Conservation (phyloP, 2,113 vertebrate species). For the Dicentrarchus labrax region DNA sequence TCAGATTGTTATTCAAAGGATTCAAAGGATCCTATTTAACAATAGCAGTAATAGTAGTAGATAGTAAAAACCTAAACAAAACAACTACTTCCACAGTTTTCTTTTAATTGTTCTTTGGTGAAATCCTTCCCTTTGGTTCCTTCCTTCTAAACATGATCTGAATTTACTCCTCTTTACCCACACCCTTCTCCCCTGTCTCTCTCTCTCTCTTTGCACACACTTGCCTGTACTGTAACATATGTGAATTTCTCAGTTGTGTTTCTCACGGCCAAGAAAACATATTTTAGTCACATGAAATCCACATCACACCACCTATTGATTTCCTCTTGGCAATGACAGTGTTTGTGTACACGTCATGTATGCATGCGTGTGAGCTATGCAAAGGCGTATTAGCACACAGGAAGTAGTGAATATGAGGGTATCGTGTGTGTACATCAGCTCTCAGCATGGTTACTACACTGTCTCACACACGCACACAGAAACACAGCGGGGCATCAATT, state of each 20-base stretch:
- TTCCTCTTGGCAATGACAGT: slow-evolving; percentile 39
- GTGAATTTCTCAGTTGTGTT: slow-evolving; percentile 45
- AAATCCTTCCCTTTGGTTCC: too few species aligned
- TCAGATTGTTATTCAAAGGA: too few species aligned
- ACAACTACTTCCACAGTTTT: too few species aligned
- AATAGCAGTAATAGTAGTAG: neutral
- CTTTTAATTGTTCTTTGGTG: too few species aligned
- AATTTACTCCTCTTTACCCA: neutral
- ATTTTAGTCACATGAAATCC: slow-evolving; percentile 54
- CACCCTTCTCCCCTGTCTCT: too few species aligned
- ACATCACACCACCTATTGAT: slow-evolving; percentile 49
- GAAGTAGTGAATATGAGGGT: slow-evolving; percentile 38
- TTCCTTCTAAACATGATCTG: neutral
- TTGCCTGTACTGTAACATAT: slow-evolving; percentile 31
- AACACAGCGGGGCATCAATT: neutral
- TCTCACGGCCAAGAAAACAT: slow-evolving; percentile 78
- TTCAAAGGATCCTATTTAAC: too few species aligned
- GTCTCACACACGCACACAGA: slow-evolving; percentile 6
- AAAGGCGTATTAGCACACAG: slow-evolving; percentile 52
- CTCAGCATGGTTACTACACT: slow-evolving; percentile 30
- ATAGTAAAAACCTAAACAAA: neutral
- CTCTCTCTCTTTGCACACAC: slow-evolving; percentile 15
- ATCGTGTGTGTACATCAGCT: slow-evolving; percentile 11
- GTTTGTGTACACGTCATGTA: neutral
- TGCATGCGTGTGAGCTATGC: neutral